These are phyloP conservation scores for Eufriesea mexicana DNA, from an alignment of 1,140 invertebrate species.

Conservation along the genomic window DNA sequence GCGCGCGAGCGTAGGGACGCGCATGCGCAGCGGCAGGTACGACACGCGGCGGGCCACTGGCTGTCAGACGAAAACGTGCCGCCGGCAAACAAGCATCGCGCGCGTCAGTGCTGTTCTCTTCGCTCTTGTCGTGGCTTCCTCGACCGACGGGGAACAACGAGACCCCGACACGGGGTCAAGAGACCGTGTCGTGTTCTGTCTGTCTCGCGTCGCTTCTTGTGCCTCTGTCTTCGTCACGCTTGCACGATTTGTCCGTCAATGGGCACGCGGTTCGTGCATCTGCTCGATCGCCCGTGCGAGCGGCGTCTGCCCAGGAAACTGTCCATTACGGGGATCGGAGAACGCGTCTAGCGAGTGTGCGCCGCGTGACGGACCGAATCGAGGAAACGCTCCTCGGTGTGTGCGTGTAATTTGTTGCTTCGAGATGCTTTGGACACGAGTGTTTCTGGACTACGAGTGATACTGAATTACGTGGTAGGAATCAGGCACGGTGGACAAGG, in stretches of 20 bases:
- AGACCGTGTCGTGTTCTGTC: conserved; percentile 25
- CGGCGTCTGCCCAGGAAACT: conserved; percentile 76
- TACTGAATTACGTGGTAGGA: not conserved
- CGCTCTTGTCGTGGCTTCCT: not conserved
- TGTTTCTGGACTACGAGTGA: not conserved
- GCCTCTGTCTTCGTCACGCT: not conserved
- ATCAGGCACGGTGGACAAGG: not conserved
- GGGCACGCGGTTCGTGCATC: conserved; percentile 56
- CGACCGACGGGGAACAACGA: not conserved
- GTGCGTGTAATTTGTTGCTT: not conserved
- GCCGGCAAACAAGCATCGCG: conserved; percentile 24
- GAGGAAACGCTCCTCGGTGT: conserved; percentile 5
- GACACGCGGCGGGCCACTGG: conserved; percentile 23
- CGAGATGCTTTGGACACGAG: not conserved
- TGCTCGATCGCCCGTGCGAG: conserved; percentile 58
- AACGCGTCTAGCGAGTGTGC: conserved; percentile 52
- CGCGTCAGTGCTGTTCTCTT: not conserved
- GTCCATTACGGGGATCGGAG: conserved; percentile 72
- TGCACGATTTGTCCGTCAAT: not conserved
- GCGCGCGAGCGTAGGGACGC: not conserved
- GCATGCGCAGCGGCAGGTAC: conserved; percentile 17
- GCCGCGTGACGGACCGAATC: conserved; percentile 38
- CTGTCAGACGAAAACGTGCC: conserved; percentile 46
- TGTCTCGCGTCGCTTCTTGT: conserved; percentile 13
- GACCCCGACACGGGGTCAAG: conserved; percentile 59